Base-by-base conservation (phyloP, 2,797 vertebrate genomes). In the Clarias laeviceps region DNA sequence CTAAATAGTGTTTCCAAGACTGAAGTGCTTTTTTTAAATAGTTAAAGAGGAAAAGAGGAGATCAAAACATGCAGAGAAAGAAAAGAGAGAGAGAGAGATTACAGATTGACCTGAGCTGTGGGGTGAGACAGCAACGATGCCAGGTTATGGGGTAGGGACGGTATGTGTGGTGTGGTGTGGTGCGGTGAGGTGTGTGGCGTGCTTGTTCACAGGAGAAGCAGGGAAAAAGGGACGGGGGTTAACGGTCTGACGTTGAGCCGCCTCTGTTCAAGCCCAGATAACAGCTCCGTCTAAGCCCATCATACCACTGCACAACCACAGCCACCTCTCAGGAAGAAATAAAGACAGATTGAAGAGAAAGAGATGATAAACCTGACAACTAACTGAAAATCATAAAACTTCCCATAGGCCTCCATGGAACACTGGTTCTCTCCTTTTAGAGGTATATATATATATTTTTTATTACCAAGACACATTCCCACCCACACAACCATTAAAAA, bases 381-480 rank as follows among this genome's bases (percentile, higher is more conserved):
- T 89, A 91, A 91, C 89, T 86, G 90, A 89, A 91, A 91, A 88
- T 86, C 89, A 91, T 90, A 86, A 76, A 84, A 87, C 86, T 88
- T 88, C 86, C 62, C 86, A 88, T 64, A 74, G 77, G n/a, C 74
- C 84, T 62, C 73, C 65, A 80, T 77, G 77, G 56, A 86, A 86
- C 84, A 83, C 85, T 80, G 69, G 59, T 70, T 32, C 74, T 80
- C 77, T 84, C 82, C 74, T 90, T 84, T 88, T 74, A 85, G 57
- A 84, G 45, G 64, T 61, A 87, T 65, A 74, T 50, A 50, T 50
- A 50, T 50, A 45, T 40, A 40, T 45, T 45, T 45, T 45, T 64
- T 34, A 32, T 84, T 81, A 82, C 84, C 54, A 57, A 88, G 62
- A 83, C 81, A 85, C 54, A 82, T 68, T 85, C 85, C 32, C 70